Evolutionary conservation across 2,888 invertebrate species (phyloP), one percentile per base, ranked within the genome.

Genomic region (Agonopterix arenella): DNA sequence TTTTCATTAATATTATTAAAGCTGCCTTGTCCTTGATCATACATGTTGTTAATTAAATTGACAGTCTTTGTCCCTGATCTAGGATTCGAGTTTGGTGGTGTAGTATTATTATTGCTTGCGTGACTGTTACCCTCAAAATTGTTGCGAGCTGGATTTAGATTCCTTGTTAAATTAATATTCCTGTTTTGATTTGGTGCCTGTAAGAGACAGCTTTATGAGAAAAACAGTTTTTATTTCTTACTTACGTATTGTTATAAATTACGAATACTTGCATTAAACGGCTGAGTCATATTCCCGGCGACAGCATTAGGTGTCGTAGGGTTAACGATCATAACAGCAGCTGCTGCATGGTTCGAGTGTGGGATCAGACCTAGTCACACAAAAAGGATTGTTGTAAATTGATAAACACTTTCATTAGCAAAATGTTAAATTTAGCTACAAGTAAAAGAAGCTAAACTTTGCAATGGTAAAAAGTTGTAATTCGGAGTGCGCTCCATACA

Each of bases 321-420:
- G 57, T 90, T 90, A 1, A 90, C 90, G 59, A 90, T 89, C 90
- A 90, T 90, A 48, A 90, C 88, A 72, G 90, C 90, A 53, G 90
- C 89, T 43, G 90, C 84, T 49, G 84, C 79, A 75, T 90, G 89
- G 59, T 85, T 89, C 11, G 89, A 78, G 59, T 89, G 89, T 13
- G 89, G 83, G 61, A 76, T 84, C 65, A 88, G 61, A 53, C 89
- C 89, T 84, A 60, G 11, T 3, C 68, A 66, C 47, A 54, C 54
- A 42, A 52, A 38, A 46, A 48, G 16, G 44, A 45, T 47, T 47
- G 42, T 43, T 13, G 9, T 44, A 44, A 37, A 18, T 3, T 18
- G 2, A 18, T 3, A 18, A 18, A 18, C 18, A 18, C 4, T 28
- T 18, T 18, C 18, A 4, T 18, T 18, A 4, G 18, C 18, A 18